Percentiles rank a stretch among this genome's conserved stretches.
These are phyloP conservation scores for Drosophila aff. DNA, from an alignment of 1,140 invertebrate species.

Conservation along the genomic window DNA sequence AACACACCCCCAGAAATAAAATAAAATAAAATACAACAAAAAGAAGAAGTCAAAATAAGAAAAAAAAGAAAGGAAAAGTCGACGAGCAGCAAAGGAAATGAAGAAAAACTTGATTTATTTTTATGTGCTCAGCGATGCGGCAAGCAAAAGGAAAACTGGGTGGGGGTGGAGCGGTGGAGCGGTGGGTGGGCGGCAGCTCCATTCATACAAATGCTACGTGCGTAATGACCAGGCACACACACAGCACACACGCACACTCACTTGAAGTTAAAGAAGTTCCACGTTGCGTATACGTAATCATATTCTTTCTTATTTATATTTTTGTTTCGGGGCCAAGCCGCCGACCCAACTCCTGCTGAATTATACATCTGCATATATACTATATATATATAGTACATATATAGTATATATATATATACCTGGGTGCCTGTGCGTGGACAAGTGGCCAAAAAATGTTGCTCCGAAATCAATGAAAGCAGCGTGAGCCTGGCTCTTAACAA, in stretches of 20 bases:
- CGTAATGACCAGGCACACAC: constrained; percentile 75
- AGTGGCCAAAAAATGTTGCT: constrained; percentile 49
- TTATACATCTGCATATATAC: constrained; percentile 60
- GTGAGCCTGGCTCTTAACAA: background rate
- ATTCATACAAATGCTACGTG: constrained; percentile 81
- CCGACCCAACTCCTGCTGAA: constrained; percentile 40
- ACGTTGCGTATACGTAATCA: constrained; percentile 80
- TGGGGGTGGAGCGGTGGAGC: no score
- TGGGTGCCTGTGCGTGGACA: constrained; percentile 57
- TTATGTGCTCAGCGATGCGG: constrained; percentile 77
- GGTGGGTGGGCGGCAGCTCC: constrained; percentile 23
- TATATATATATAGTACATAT: constrained; percentile 3
- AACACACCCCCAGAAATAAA: constrained; percentile 20
- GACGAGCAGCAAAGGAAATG: constrained; percentile 72
- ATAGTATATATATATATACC: background rate
- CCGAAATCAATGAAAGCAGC: constrained; percentile 15
- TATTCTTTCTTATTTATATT: constrained; percentile 56
- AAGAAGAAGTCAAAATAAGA: constrained; percentile 17
- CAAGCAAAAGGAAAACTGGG: constrained; percentile 1
- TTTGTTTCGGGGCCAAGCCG: constrained; percentile 24
- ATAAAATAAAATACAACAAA: constrained; percentile 13
- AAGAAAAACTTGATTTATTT: constrained; percentile 83
- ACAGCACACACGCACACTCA: constrained; percentile 44
- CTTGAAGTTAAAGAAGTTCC: constrained; percentile 78
- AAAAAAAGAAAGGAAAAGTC: constrained; percentile 30